These are phyloP conservation scores for Tipula helvola DNA, from an alignment of 2,888 invertebrate genomes.

Conservation along the genomic window DNA sequence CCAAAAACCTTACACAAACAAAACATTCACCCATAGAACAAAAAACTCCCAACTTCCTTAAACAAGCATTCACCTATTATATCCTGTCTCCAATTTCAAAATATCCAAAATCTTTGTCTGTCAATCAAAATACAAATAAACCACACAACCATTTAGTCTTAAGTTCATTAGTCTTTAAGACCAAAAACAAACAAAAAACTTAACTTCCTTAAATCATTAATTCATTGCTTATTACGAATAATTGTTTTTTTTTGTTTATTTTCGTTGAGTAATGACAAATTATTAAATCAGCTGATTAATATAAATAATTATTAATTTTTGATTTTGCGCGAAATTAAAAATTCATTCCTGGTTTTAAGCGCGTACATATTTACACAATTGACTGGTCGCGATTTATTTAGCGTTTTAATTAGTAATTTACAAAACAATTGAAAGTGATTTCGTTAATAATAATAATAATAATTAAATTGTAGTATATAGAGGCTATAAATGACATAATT, in stretches of 20 bases:
- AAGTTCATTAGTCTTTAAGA: background rate
- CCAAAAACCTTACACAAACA: background rate
- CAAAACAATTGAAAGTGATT: background rate
- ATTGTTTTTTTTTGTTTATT: background rate
- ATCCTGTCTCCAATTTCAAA: background rate
- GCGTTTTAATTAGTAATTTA: background rate
- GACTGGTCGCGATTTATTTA: background rate
- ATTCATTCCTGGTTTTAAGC: background rate
- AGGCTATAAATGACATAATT: background rate
- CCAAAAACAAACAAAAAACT: background rate
- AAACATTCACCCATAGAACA: background rate
- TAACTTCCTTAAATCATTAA: background rate
- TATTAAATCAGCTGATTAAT: background rate
- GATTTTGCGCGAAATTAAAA: background rate
- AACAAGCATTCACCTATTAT: background rate
- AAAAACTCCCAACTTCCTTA: background rate
- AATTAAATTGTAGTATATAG: background rate
- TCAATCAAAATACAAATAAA: background rate
- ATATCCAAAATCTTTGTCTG: background rate
- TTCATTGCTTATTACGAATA: background rate
- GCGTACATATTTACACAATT: background rate
- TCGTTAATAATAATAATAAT: background rate
- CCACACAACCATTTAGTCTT: background rate
- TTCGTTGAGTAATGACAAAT: background rate
- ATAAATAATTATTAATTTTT: background rate